phyloP scores from a whole-genome alignment of 2,888 invertebrate genomes.

The Drosophila glabriapex region DNA sequence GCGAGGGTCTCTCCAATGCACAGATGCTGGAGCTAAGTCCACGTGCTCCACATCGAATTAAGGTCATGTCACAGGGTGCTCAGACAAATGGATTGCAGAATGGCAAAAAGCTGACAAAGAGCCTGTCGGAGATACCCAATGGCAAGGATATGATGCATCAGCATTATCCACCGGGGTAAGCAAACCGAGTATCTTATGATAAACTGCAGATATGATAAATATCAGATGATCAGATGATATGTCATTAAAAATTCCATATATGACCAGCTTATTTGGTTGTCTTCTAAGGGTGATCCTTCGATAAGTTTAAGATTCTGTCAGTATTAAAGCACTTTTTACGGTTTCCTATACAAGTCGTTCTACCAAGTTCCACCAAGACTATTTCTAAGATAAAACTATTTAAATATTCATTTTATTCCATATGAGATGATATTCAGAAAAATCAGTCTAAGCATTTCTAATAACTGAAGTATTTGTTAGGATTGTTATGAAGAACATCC shows the following conservation, averaged over 20 bases:
- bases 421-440: neutral
- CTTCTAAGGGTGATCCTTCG: neutral
- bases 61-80: constrained; percentile 95
- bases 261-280: neutral
- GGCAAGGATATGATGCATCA: constrained; percentile 73
- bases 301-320: neutral
- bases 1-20: constrained; percentile 90
- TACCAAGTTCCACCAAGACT: neutral
- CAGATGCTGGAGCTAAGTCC: constrained; percentile 91
- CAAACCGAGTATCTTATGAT: neutral
- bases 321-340: neutral
- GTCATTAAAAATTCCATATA: neutral
- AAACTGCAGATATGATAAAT: neutral
- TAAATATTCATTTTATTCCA: neutral
- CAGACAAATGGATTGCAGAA: constrained; percentile 93
- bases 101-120: constrained; percentile 92
- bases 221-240: neutral
- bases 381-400: neutral
- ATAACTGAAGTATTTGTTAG: neutral
- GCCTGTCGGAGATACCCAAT: constrained; percentile 91
- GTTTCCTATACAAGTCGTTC: neutral
- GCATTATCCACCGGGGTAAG: constrained; percentile 57
- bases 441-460: neutral
- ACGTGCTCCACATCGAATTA: constrained; percentile 91
- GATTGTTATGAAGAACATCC: no score